phyloP scores from a whole-genome alignment of 23 tunicate genomes.

The Halocynthia aurantium region DNA sequence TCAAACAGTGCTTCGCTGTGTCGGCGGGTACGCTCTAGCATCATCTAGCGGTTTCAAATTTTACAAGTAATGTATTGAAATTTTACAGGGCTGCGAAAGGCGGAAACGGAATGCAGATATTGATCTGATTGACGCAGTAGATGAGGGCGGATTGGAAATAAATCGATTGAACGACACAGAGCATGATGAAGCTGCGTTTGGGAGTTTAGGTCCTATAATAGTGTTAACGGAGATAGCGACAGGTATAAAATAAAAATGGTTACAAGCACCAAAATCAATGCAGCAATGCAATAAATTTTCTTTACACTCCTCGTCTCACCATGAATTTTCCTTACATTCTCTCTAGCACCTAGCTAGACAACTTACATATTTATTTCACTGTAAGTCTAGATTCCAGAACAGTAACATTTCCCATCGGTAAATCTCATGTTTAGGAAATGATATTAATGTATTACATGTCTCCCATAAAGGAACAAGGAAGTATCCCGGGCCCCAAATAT shows the following conservation, averaged over 20 bases:
- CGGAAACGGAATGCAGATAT: background rate
- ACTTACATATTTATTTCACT: no score
- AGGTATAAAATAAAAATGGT: background rate
- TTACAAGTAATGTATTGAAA: background rate
- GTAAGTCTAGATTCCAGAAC: no score
- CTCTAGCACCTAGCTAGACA: no score
- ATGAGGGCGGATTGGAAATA: background rate
- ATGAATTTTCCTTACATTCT: no score
- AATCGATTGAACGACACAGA: background rate
- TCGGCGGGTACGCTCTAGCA: background rate
- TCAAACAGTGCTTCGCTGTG: background rate
- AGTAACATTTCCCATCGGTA: no score
- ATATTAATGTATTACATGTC: no score
- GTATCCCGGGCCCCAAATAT: background rate
- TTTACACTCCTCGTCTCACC: no score
- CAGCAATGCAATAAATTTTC: no score
- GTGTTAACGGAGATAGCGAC: background rate
- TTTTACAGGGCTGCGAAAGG: constrained; percentile 7
- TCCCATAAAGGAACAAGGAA: background rate
- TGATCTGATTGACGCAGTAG: background rate
- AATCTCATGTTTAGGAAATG: no score
- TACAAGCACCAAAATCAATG: background rate
- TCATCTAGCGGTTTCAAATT: no score
- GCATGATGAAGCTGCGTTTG: background rate
- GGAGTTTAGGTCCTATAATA: background rate